phyloP scores from a whole-genome alignment of 1,140 invertebrate species.

The Adelges cooleyi region DNA sequence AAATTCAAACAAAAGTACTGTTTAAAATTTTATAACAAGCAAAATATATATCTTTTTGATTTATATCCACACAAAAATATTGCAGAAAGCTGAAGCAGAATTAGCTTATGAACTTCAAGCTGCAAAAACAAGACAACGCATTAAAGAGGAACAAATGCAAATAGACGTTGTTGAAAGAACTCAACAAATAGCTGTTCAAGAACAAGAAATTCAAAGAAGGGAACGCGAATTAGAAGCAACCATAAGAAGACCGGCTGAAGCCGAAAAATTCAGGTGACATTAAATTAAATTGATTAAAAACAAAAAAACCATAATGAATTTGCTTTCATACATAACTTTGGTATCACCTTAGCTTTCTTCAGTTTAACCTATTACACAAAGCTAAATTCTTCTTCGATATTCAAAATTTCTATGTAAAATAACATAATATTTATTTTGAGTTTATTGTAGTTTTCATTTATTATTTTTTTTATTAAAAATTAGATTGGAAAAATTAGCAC shows the following conservation, averaged over 20 bases:
- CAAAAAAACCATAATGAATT: too few species aligned
- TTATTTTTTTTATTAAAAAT: constrained; percentile 33
- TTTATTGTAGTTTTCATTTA: too few species aligned
- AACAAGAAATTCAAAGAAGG: constrained; percentile 73
- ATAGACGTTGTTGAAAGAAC: constrained; percentile 84
- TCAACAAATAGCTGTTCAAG: constrained; percentile 82
- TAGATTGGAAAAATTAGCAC: constrained; percentile 81
- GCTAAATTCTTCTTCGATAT: not conserved
- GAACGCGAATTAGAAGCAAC: constrained; percentile 84
- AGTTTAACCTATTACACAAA: too few species aligned
- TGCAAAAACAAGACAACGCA: constrained; percentile 88
- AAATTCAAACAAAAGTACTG: constrained; percentile 84
- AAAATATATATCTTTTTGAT: too few species aligned
- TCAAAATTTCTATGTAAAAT: not conserved
- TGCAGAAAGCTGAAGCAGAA: constrained; percentile 78
- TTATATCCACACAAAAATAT: constrained; percentile 31
- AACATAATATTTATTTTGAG: too few species aligned
- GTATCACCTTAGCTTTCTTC: too few species aligned
- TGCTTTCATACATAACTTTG: too few species aligned
- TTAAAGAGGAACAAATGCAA: constrained; percentile 95
- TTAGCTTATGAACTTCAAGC: constrained; percentile 89
- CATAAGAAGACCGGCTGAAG: constrained; percentile 80
- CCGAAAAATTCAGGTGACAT: constrained; percentile 75
- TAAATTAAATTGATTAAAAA: too few species aligned
- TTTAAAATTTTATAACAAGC: not conserved